These are phyloP conservation scores for Plotosus lineatus DNA, from an alignment of 2,113 vertebrate genomes.

Conservation along the genomic window DNA sequence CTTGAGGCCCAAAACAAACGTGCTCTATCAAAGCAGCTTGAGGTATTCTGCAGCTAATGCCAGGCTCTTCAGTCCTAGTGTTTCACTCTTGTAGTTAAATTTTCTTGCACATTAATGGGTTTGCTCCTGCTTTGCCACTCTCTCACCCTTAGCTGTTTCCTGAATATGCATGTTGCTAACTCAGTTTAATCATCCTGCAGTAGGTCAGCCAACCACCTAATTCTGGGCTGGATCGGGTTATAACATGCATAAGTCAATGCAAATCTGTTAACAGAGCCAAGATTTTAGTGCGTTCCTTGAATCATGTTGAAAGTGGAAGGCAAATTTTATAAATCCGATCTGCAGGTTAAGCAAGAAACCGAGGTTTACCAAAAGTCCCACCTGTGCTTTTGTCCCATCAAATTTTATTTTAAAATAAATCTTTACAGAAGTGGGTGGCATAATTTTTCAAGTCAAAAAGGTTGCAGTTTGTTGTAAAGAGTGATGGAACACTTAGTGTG, in stretches of 20 bases:
- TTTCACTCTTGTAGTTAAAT: constrained; percentile 53
- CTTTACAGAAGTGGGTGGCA: too few species aligned
- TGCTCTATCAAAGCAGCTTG: constrained; percentile 81
- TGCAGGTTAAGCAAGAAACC: too few species aligned
- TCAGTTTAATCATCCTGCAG: constrained; percentile 15
- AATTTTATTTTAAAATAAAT: too few species aligned
- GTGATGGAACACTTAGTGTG: too few species aligned
- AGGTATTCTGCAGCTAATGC: constrained; percentile 77
- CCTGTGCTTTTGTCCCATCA: too few species aligned
- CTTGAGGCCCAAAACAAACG: constrained; percentile 80
- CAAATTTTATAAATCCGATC: too few species aligned
- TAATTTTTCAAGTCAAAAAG: too few species aligned
- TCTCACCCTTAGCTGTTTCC: constrained; percentile 47
- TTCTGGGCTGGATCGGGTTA: neutral
- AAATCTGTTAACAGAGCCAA: constrained; percentile 6
- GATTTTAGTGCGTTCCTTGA: neutral
- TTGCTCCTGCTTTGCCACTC: constrained; percentile 37
- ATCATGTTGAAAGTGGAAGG: too few species aligned
- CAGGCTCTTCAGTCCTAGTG: constrained; percentile 65
- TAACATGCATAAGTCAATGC: neutral
- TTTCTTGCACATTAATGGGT: constrained; percentile 64
- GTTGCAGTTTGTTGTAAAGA: too few species aligned
- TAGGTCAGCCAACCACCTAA: constrained; percentile 51
- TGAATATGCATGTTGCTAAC: constrained; percentile 44
- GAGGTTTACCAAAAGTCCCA: too few species aligned